Conservation (phyloP, 2,888 invertebrate species). For the Scelioninae gen. 1 region DNA sequence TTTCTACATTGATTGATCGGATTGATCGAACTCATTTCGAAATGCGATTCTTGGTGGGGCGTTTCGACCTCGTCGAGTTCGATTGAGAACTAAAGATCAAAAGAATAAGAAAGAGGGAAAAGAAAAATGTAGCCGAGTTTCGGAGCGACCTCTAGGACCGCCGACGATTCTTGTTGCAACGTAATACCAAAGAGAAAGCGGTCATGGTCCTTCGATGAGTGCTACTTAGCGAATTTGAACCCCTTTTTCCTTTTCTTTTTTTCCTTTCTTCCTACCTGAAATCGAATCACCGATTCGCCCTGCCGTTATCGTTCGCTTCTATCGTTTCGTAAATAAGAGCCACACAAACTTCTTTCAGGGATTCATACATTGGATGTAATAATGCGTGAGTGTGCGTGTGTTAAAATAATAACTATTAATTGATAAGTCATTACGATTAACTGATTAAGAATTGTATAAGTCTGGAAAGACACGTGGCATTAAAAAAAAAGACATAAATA, state of each 20-base stretch:
- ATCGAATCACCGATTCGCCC: no score
- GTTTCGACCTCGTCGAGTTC: no score
- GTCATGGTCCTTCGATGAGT: no score
- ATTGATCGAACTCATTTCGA: no score
- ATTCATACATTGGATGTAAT: conserved; percentile 83
- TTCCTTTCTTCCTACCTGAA: no score
- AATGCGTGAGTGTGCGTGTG: conserved; percentile 83
- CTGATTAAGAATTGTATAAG: conserved; percentile 76
- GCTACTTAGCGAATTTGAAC: no score
- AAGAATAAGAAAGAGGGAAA: no score
- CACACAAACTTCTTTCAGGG: conserved; percentile 81
- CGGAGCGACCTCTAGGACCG: conserved; percentile 10
- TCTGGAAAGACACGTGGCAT: conserved; percentile 70
- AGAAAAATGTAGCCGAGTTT: no score
- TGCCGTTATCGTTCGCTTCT: conserved; percentile 72
- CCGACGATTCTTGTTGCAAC: conserved; percentile 67
- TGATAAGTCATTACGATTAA: conserved; percentile 80
- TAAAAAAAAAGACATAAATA: conserved; percentile 52
- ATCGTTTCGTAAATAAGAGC: conserved; percentile 70
- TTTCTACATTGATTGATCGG: conserved; percentile 62
- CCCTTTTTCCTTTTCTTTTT: no score
- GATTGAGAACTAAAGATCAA: no score
- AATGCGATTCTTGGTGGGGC: no score
- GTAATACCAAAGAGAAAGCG: conserved; percentile 83
- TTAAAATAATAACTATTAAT: conserved; percentile 82